Evolutionary conservation across 2,888 invertebrate species (phyloP), one percentile per base, ranked within the genome.

Genomic region (Eubasilissa splendida): DNA sequence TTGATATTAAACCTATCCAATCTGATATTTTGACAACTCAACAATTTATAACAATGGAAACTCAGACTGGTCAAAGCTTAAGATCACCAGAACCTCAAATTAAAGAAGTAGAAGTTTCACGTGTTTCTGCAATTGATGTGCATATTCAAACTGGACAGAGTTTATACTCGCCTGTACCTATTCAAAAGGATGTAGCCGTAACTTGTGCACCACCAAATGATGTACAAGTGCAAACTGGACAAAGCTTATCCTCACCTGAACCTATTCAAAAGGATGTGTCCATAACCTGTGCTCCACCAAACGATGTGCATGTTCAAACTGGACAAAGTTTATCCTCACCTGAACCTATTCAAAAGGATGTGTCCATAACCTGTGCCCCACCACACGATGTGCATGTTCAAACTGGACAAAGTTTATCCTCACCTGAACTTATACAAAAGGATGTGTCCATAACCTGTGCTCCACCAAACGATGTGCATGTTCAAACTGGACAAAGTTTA

Each of bases 241-340:
- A 81, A 59, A 77, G 80, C 22, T 79, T 81, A 56, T 77, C 81
- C 74, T 77, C 74, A 33, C 82, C 80, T 0, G 86, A 87, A 80
- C 85, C 86, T 12, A 84, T 86, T 68, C 90, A 88, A 1, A 90
- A 90, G 81, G 91, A 92, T 84, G 90, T 91, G 68, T 89, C 90
- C 14, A 87, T 90, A 65, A 90, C 90, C 12, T 92, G 91, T 85
- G 89, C 89, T 82, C 89, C 90, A 65, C 91, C 92, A 3, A 88
- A 89, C 81, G 92, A 93, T 85, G 92, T 91, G 10, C 92, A 94
- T 87, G 91, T 93, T 65, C 94, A 94, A 87, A 93, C 92, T 0
- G 91, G 84, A 56, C 66, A 81, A 53, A 77, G 81, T 22, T 75
- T 79, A 22, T 79, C 79, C 58, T 76, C 77, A 11, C 81, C 79